Percentiles rank a stretch among this genome's conserved stretches.
Evolutionary conservation across 2,797 vertebrate genomes (phyloP).

Genomic region (Propithecus deckenii): DNA sequence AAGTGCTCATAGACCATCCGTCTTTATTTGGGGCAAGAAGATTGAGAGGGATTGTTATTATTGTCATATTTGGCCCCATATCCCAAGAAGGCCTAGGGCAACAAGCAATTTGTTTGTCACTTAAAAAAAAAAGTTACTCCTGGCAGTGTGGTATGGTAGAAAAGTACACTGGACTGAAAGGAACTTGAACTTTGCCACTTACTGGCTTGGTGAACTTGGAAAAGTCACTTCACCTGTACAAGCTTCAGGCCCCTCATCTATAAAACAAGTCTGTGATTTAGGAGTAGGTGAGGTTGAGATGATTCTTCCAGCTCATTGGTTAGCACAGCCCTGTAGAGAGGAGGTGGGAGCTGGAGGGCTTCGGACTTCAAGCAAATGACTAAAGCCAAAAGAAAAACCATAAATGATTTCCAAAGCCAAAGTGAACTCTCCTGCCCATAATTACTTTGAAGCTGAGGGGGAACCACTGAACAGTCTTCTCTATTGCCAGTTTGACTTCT

Average conservation of each 20-base stretch:
- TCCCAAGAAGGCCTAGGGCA: not conserved
- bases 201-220: not conserved
- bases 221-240: not conserved
- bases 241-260: not conserved
- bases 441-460: not conserved
- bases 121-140: not conserved
- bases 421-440: not conserved
- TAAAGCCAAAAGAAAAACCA: not conserved
- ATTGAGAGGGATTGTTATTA: not conserved
- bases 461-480: not conserved
- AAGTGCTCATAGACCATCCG: not conserved
- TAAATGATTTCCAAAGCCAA: conserved; percentile 8
- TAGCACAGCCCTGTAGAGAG: not conserved
- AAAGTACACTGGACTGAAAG: not conserved
- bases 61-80: not conserved
- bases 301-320: not conserved
- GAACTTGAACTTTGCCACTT: not conserved
- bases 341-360: not conserved
- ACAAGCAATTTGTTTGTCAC: not conserved
- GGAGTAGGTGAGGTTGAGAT: not conserved
- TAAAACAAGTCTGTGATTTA: not conserved
- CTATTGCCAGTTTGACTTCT: not conserved
- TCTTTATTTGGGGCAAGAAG: conserved; percentile 15
- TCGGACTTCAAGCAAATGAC: not conserved
- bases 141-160: not conserved